Percentiles rank a stretch among this genome's conserved stretches.
Evolutionary conservation across 2,113 vertebrate genomes (phyloP).

Genomic region (Glaucidium brasilianum): DNA sequence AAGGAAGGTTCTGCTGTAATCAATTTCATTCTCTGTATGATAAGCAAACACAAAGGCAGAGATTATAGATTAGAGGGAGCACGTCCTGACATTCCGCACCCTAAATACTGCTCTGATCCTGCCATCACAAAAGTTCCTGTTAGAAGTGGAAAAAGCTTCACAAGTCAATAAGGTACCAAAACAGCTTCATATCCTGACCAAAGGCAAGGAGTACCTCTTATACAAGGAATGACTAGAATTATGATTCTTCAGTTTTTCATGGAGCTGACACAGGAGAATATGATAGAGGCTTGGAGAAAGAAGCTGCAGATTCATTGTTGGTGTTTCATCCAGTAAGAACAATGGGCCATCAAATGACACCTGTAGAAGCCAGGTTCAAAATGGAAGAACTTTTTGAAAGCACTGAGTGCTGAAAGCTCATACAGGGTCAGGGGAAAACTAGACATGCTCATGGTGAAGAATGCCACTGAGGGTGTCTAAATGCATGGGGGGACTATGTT

Average conservation of each 20-base stretch:
- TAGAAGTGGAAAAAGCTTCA: background rate
- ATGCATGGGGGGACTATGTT: background rate
- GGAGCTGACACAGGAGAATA: background rate
- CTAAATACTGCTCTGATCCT: background rate
- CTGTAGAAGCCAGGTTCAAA: background rate
- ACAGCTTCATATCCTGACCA: background rate
- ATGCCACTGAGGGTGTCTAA: background rate
- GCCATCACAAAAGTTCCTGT: background rate
- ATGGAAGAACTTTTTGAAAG: background rate
- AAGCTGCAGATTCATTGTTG: background rate
- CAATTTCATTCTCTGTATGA: background rate
- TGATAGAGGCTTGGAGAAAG: fast-evolving
- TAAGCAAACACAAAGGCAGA: background rate
- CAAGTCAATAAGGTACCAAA: background rate
- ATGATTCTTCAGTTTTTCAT: background rate
- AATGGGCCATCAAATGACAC: background rate
- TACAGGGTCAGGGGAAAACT: background rate
- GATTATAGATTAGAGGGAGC: background rate
- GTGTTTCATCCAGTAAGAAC: background rate
- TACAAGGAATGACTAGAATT: background rate
- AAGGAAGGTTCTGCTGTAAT: background rate
- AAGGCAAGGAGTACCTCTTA: background rate
- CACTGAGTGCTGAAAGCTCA: background rate
- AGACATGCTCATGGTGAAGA: background rate
- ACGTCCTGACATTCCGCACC: background rate